Evolutionary conservation across 1,140 invertebrate species (phyloP), one percentile per base, ranked within the genome.

Genomic region (Prorops nasuta): DNA sequence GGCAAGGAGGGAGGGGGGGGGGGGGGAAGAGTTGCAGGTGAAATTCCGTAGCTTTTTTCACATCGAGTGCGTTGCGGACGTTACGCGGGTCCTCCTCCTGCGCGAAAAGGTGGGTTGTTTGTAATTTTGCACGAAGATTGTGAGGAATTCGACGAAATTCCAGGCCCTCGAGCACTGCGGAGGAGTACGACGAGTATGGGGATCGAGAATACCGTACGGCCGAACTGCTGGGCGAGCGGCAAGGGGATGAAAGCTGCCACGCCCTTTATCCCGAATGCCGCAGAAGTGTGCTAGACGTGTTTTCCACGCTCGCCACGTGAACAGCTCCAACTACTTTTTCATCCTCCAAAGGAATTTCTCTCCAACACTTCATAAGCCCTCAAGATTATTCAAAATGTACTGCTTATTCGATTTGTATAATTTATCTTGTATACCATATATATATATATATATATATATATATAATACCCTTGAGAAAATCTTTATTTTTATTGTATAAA

Each of bases 81-180:
- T n/a, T 12, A 6, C 21, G 22, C 16, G 40, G 22, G 35, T 12
- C 24, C 3, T 12, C 14, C 22, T 14, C 15, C 10, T 43, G 38
- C 56, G 41, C 41, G 14, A 15, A 14, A 34, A 32, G 36, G 52
- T 45, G 36, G 22, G 8, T 9, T 21, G 22, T 41, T 49, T 38
- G 15, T 46, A 44, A 58, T 60, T 49, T 58, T 54, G 58, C 51
- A 50, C 39, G 38, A 28, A 8, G 17, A 15, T 21, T 10, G 44
- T 21, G 41, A 49, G 45, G 36, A 46, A 49, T 38, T 49, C 31
- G 15, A 15, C 46, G 58, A 40, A 50, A 66, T 74, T 71, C 60
- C 64, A 79, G 78, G 50, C 78, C 78, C 14, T 78, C 77, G 20
- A 77, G 70, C 36, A 78, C 72, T 20, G 56, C 51, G 19, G 72